Evolutionary conservation across 2,797 vertebrate species (phyloP), one percentile per base, ranked within the genome.

Genomic region (Sebastes trivittatus): DNA sequence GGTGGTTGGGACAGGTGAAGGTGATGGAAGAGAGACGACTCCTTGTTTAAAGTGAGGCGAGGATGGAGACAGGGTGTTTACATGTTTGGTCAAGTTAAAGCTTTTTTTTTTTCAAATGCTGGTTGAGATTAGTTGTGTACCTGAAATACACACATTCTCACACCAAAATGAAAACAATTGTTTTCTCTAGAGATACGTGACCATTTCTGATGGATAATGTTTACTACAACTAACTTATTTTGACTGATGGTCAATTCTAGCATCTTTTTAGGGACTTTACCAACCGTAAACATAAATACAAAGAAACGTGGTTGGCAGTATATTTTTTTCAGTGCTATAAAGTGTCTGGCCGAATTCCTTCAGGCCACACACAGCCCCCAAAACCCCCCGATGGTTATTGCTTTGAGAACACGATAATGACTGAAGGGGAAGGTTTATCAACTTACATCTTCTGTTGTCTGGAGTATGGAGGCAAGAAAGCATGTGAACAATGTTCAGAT

Each of bases 1-100:
- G 38, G 34, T 36, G 66, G 36, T 10, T 52, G 36, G 20, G 63
- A 77, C 60, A 66, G 36, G 56, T 63, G 82, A 73, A 69, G 64
- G 76, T 63, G 66, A 77, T 42, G 58, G 56, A n/a, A 13, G 22
- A 32, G 25, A 68, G 42, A 75, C n/a, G 69, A 59, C 11, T 34
- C 8, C 10, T 54, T 56, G 36, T 59, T 62, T 49, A 32, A 29
- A 59, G 5, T 23, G 34, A 61, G 32, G 4, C 1, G 1, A 18
- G 20, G 8, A 38, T n/a, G 3, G 13, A 60, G 13, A 75, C 27
- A n/a, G 4, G 2, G 14, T 69, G 14, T 52, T 2, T 20, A 58
- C 42, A 46, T 46, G 42, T 29, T 32, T 18, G 25, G 4, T 10
- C 8, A 29, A 36, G 22, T 25, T 27, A 14, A 52, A 20, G n/a